Conservation (phyloP, 2,113 vertebrate species). For the Brienomyrus longianalis region DNA sequence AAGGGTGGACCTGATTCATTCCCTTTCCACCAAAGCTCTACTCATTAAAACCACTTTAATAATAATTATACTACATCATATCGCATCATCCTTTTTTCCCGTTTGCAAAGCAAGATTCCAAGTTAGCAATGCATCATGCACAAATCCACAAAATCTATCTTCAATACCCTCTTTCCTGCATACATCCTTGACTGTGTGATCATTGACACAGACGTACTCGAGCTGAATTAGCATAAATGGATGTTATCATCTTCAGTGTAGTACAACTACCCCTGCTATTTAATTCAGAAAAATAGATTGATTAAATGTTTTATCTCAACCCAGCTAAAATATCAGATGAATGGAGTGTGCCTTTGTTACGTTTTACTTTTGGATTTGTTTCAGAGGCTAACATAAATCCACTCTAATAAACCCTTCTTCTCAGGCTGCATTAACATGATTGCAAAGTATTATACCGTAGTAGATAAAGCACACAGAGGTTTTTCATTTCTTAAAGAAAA, state of each 20-base stretch:
- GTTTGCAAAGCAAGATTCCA: neutral
- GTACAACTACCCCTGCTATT: neutral
- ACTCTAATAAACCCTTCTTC: neutral
- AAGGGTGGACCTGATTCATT: neutral
- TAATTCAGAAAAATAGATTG: neutral
- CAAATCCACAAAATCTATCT: neutral
- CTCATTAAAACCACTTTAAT: neutral
- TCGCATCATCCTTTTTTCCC: neutral
- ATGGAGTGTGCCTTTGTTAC: neutral
- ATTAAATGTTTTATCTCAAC: neutral
- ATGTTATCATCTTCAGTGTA: neutral
- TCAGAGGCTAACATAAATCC: slow-evolving; percentile 1
- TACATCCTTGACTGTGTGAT: neutral
- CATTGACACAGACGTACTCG: neutral
- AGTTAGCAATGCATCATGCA: neutral
- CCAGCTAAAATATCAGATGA: neutral
- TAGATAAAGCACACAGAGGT: neutral
- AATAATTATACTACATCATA: neutral
- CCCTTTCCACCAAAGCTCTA: neutral
- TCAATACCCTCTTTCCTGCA: neutral
- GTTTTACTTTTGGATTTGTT: neutral
- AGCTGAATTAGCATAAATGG: neutral
- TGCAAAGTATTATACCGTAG: neutral
- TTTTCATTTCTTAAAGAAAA: neutral
- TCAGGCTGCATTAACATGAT: slow-evolving; percentile 1